These are phyloP conservation scores for Struthio camelus DNA, from an alignment of 2,113 vertebrate species.

Conservation along the genomic window DNA sequence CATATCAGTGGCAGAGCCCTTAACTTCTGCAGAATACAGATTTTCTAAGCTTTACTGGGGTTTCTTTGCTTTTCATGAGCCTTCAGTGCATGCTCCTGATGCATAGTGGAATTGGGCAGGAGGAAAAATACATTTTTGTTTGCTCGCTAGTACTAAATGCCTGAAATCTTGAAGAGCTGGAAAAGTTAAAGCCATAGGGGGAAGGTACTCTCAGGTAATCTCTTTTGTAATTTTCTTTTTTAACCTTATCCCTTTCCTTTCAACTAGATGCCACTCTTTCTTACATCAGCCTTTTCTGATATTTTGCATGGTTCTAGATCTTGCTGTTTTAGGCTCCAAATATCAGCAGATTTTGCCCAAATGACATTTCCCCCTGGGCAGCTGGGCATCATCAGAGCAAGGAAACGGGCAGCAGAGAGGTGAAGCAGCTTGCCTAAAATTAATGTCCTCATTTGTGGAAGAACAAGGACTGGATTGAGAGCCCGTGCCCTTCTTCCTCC, in stretches of 20 bases:
- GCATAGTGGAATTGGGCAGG: background rate
- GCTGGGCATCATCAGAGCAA: background rate
- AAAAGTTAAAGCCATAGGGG: background rate
- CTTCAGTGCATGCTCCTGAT: background rate
- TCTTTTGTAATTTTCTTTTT: background rate
- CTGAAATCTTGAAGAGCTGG: background rate
- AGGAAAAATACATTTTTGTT: background rate
- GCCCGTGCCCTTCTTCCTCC: background rate
- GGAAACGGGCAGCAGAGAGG: no score
- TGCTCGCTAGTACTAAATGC: background rate
- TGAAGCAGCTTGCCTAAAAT: background rate
- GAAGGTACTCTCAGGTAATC: background rate
- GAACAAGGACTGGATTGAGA: background rate
- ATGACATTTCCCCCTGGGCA: background rate
- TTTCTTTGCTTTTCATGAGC: background rate
- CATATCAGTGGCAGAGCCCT: background rate
- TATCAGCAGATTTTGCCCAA: background rate
- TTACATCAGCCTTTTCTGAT: background rate
- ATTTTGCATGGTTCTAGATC: background rate
- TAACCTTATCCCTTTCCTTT: background rate
- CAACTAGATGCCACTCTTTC: fast-evolving
- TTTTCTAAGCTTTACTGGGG: background rate
- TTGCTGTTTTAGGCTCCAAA: background rate
- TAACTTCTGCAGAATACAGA: background rate
- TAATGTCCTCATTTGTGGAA: background rate